These are phyloP conservation scores for Lutraria lutraria DNA, from an alignment of 2,888 invertebrate genomes.

Conservation along the genomic window DNA sequence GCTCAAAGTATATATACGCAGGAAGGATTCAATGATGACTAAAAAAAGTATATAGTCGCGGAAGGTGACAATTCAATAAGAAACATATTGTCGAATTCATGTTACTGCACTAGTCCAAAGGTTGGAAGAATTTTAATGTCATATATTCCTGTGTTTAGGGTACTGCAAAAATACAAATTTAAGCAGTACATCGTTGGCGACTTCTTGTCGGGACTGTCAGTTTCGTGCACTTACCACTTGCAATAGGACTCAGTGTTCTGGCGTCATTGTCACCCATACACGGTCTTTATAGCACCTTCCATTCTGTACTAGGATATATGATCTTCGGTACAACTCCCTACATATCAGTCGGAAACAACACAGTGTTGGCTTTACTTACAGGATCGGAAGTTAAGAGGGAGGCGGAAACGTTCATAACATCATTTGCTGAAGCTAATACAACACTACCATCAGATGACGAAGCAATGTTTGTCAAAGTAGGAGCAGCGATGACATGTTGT, in stretches of 20 bases:
- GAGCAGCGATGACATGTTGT: conserved; percentile 54
- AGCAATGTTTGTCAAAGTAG: conserved; percentile 45
- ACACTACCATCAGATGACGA: conserved; percentile 45
- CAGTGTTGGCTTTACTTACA: conserved; percentile 81
- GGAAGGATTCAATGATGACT: neutral
- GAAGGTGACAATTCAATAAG: too few species aligned
- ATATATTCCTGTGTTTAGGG: conserved; percentile 65
- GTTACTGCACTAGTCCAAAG: neutral
- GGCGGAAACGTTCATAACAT: conserved; percentile 29
- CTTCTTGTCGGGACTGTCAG: too few species aligned
- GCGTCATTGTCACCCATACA: conserved; percentile 77
- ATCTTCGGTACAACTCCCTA: conserved; percentile 80
- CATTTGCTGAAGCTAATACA: neutral
- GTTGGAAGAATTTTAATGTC: conserved; percentile 1
- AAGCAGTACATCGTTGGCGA: conserved; percentile 76
- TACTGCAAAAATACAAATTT: conserved; percentile 72
- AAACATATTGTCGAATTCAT: neutral
- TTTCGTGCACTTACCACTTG: too few species aligned
- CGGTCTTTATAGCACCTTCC: conserved; percentile 81
- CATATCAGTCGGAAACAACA: conserved; percentile 81
- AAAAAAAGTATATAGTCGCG: neutral
- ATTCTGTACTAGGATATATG: conserved; percentile 78
- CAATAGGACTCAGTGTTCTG: conserved; percentile 77
- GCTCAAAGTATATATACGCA: neutral
- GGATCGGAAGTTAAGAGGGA: conserved; percentile 74